Percentiles rank a stretch among this genome's conserved stretches.
Evolutionary conservation across 2,888 invertebrate genomes (phyloP).

Genomic region (Drosophila histrio): DNA sequence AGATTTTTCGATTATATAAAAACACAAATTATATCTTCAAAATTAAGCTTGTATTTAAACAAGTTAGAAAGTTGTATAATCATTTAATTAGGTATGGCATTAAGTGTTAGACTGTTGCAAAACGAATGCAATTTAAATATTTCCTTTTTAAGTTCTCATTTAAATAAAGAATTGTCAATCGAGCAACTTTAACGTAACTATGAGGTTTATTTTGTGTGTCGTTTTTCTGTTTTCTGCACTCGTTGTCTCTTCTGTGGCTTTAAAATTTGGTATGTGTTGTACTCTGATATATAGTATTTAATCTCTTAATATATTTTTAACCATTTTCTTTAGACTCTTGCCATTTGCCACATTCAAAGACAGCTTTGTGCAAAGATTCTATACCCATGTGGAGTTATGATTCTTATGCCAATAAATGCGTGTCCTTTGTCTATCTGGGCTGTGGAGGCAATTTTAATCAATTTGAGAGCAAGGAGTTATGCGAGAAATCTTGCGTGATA

Average conservation of each 20-base stretch:
- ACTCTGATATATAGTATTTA: neutral
- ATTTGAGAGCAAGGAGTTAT: neutral
- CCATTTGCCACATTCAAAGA: neutral
- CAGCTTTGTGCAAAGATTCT: neutral
- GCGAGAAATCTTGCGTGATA: neutral
- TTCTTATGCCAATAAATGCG: neutral
- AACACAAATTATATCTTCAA: no score
- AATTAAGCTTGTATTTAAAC: no score
- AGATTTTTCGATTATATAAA: no score
- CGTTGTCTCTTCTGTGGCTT: neutral
- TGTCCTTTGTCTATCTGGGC: neutral
- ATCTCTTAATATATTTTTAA: no score
- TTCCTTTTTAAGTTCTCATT: no score
- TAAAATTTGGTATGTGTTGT: neutral
- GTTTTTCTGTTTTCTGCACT: neutral
- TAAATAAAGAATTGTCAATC: neutral
- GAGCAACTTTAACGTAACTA: neutral
- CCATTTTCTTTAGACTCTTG: no score
- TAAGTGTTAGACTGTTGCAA: no score
- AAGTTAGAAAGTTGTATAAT: no score
- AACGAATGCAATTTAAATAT: no score
- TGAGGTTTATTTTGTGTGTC: neutral
- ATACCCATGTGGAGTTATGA: neutral
- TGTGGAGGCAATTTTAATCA: neutral
- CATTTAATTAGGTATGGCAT: no score